A percentile compares a stretch with the other conserved stretches of the same genome.
Conservation (phyloP, 1,140 invertebrate genomes). For the Orchesella cincta region DNA sequence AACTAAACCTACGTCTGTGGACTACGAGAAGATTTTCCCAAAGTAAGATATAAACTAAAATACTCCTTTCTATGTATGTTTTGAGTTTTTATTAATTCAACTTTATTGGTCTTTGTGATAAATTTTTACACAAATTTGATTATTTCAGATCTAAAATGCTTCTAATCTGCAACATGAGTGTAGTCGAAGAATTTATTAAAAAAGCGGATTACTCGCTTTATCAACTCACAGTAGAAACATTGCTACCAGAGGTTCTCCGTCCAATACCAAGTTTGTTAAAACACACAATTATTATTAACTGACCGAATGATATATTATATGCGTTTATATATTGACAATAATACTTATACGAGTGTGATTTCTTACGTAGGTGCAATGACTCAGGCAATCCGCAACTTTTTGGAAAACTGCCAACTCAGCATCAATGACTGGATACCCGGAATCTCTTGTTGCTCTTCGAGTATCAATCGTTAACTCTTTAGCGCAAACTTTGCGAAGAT, state of each 20-base stretch:
- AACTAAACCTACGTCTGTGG: conserved; percentile 69
- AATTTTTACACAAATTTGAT: conserved; percentile 54
- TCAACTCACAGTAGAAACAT: conserved; percentile 91
- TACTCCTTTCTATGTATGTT: not conserved
- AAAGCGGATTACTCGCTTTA: conserved; percentile 90
- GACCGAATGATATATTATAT: conserved; percentile 45
- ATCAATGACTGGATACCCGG: conserved; percentile 82
- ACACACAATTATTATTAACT: no score
- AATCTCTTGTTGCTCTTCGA: conserved; percentile 81
- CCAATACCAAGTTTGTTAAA: conserved; percentile 88
- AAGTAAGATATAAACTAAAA: conserved; percentile 59
- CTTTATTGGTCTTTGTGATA: not conserved
- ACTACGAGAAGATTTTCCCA: conserved; percentile 74
- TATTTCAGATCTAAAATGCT: conserved; percentile 64
- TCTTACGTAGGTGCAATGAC: conserved; percentile 73
- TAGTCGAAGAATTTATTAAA: conserved; percentile 72
- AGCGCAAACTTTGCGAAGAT: conserved; percentile 89
- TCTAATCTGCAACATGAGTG: conserved; percentile 62
- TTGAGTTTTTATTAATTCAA: no score
- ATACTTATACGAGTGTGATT: conserved; percentile 5
- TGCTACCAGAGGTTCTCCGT: conserved; percentile 92
- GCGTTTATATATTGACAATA: conserved; percentile 14
- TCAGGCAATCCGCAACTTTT: conserved; percentile 90
- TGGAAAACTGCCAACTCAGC: conserved; percentile 85
- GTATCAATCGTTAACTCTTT: conserved; percentile 84